Base-by-base conservation (phyloP, 92 coral and sea anemone genomes). In the Umimayanthus kanabou region DNA sequence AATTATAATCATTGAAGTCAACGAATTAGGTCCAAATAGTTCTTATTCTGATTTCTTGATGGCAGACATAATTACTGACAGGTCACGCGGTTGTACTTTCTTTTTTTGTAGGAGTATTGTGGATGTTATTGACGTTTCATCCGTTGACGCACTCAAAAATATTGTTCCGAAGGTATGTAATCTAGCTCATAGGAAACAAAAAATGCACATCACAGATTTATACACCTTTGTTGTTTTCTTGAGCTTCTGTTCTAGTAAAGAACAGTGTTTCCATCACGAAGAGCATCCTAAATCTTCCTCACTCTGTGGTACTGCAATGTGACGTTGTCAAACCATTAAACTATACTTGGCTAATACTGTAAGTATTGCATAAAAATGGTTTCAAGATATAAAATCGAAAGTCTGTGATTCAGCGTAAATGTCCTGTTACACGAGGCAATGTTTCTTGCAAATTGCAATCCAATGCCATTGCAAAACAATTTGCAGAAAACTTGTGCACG, bases 161-260 rank as follows among this genome's bases (percentile, higher is more conserved):
- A 92, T 97, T 61, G 95, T 94, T 25, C 98, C 99, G 11, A 90
- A 92, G 94, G 99, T 96, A 90, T 39, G 39, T 20, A 1, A 18
- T 33, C 10, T 1, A 9, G 1, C 14, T 47, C 53, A 8, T 8
- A 10, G 14, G 13, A 47, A 47, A 10, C 10, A 6, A 8, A 47
- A 6, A 42, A 42, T 42, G 45, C 6, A 42, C 45, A 6, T 6
- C 45, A 42, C 45, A 42, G 45, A 6, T 42, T 42, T 4, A 1
- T 4, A 42, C 45, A 42, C 7, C 53, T 47, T 47, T 47, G 53
- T 57, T 20, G 66, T 57, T 57, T 57, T 57, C 66, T 9, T 15
- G 66, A 15, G 23, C 66, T 57, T 57, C 66, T 15, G 66, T 57
- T 15, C 23, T 4, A 23, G 66, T 23, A 57, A 23, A 20, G n/a